phyloP scores from a whole-genome alignment of 64 coral and sea anemone genomes.

The Astreopora myriophthalma region DNA sequence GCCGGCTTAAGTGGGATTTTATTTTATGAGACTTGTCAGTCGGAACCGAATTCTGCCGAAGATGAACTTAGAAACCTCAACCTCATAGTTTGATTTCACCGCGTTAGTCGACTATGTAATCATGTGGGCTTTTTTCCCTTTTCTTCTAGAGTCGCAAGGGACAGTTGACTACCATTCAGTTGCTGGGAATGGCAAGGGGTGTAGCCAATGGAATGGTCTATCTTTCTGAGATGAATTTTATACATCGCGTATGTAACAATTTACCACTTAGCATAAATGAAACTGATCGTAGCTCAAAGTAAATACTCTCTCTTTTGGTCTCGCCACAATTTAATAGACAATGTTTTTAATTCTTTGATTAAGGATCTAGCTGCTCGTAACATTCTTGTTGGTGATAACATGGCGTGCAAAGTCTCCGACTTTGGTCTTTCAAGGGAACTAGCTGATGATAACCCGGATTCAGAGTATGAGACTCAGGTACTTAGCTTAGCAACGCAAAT shows the following conservation, averaged over 20 bases:
- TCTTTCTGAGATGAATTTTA: conserved; percentile 71
- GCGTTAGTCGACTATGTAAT: too few species aligned
- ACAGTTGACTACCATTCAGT: conserved; percentile 41
- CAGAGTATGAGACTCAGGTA: conserved; percentile 81
- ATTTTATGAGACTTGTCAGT: too few species aligned
- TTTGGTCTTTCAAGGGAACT: conserved; percentile 91
- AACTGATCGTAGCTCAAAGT: too few species aligned
- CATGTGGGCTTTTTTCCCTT: neutral
- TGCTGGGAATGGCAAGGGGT: conserved; percentile 78
- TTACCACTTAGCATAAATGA: too few species aligned
- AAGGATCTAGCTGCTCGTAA: conserved; percentile 88
- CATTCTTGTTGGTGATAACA: conserved; percentile 66
- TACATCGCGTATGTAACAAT: conserved; percentile 73
- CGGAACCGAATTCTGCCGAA: too few species aligned
- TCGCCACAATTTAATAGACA: too few species aligned
- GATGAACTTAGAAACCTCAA: too few species aligned
- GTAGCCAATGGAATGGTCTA: conserved; percentile 77
- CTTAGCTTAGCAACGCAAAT: too few species aligned
- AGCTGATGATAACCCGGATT: conserved; percentile 54
- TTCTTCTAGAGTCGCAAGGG: conserved; percentile 47
- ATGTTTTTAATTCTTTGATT: neutral
- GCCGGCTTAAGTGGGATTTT: too few species aligned
- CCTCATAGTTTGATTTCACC: too few species aligned
- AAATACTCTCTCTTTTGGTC: too few species aligned
- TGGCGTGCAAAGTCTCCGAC: conserved; percentile 75